Base-by-base conservation (phyloP, 2,113 vertebrate species). In the Lophius piscatorius region DNA sequence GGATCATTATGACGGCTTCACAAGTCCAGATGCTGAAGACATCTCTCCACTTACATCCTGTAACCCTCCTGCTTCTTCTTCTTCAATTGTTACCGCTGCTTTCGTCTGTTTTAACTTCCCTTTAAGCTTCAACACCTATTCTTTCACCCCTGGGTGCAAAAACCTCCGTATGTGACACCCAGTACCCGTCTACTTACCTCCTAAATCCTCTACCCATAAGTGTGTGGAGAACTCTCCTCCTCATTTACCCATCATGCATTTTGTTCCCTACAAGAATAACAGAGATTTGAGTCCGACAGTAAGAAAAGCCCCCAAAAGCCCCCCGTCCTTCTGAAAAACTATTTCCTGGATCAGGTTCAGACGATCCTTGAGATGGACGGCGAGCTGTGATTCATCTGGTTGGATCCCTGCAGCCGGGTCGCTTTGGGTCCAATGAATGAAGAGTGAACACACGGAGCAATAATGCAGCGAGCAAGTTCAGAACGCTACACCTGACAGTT, bases 101-200 rank as follows among this genome's bases (percentile, higher is more conserved):
- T 66, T 59, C 34, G 24, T 26, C 61, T 41, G 33, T 28, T 5
- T 28, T 28, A 28, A n/a, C n/a, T 31, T 31, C 42, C 23, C 28
- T 66, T 56, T 21, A 28, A 51, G 44, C 21, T 4, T 46, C 26
- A 0, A 28, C 31, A 2, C 9, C 22, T 40, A 57, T 61, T 47
- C 23, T 22, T 28, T 47, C 64, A 73, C 76, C 81, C 70, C 48
- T 13, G 69, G 50, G 76, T 57, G 62, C 54, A 60, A 47, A 84
- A 83, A 79, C 63, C 74, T 13, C 52, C 0, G 28, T 75, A 82
- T 72, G 66, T 51, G 2, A 49, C 21, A 21, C 54, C 74, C 71
- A 69, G 81, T 73, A 78, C 73, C 66, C 74, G 66, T 80, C 73
- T 70, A 61, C 78, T 78, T 71, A 56, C 33, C 64, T 54, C 57